Evolutionary conservation across 2,113 vertebrate genomes (phyloP), one percentile per base, ranked within the genome.

Genomic region (Bostrychus sinensis): DNA sequence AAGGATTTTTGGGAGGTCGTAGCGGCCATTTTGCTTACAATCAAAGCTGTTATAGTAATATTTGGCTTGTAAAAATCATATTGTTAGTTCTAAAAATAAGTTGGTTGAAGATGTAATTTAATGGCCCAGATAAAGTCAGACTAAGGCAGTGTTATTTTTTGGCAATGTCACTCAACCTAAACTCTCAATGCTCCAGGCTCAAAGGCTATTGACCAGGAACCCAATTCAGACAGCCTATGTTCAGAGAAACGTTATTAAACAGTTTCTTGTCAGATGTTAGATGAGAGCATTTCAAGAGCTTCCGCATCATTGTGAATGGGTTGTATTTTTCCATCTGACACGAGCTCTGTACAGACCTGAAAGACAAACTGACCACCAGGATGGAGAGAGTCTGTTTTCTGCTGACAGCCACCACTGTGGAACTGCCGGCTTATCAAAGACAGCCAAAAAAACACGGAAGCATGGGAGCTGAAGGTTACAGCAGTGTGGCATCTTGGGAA

Each of bases 321-420:
- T 10, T 19, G 28, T 25, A 45, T 62, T 66, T 56, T 30, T 53
- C 42, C 56, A 42, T 57, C 8, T 25, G 20, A 42, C 34, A 22
- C 20, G 5, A 39, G 17, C 51, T 66, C 34, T 65, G 37, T 54
- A 58, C 66, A 32, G 30, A 16, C n/a, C n/a, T n/a, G 36, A 7
- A 61, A 56, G 20, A 64, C 32, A 32, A 38, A 30, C 66, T 66
- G 56, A 43, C 50, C 62, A 46, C 48, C 26, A 41, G 55, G 42
- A 56, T 58, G 62, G 55, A 64, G 69, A 25, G 23, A 30, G 55
- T 61, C 58, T 73, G 17, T 57, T 26, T 69, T 72, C 64, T 72
- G 64, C 38, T 37, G 65, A 50, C 61, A 22, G 66, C 38, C 43
- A 66, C 30, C 45, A 42, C 11, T 17, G 42, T 19, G 11, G 37